A percentile compares a stretch with the other conserved stretches of the same genome.
Evolutionary conservation across 2,113 vertebrate genomes (phyloP).

Genomic region (Trichomycterus rosablanca): DNA sequence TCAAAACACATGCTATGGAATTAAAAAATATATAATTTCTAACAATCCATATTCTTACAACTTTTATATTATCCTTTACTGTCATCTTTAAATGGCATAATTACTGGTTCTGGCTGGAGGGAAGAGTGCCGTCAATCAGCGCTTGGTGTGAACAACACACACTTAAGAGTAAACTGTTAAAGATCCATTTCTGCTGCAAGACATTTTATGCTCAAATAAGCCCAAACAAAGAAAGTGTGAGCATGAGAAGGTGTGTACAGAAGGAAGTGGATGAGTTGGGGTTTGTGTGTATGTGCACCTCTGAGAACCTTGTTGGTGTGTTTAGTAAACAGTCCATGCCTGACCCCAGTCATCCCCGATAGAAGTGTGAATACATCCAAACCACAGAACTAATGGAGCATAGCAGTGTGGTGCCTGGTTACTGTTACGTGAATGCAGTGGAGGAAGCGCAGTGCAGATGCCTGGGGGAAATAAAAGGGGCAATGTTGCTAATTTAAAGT

Average conservation of each 20-base stretch:
- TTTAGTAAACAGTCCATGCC: slow-evolving; percentile 66
- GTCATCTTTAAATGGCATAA: slow-evolving; percentile 23
- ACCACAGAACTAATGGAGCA: slow-evolving; percentile 18
- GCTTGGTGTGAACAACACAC: slow-evolving; percentile 20
- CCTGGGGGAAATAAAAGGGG: not conserved
- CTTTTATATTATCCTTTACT: not conserved
- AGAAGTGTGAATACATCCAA: slow-evolving; percentile 27
- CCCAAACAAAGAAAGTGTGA: slow-evolving; percentile 58
- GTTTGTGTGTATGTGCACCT: slow-evolving; percentile 15
- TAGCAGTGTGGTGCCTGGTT: slow-evolving; percentile 37
- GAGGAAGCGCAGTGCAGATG: slow-evolving; percentile 20
- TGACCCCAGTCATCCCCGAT: slow-evolving; percentile 40
- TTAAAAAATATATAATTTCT: too few relatives aligned
- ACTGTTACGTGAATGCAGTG: slow-evolving; percentile 46
- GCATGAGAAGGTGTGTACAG: slow-evolving; percentile 12
- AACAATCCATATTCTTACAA: too few relatives aligned
- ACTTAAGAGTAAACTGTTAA: slow-evolving; percentile 50
- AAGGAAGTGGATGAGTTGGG: slow-evolving; percentile 34
- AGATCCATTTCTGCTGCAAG: slow-evolving; percentile 41
- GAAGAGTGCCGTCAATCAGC: slow-evolving; percentile 20
- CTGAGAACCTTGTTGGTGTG: slow-evolving; percentile 44
- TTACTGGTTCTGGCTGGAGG: slow-evolving; percentile 12
- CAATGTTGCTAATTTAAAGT: not conserved
- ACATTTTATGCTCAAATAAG: slow-evolving; percentile 64
- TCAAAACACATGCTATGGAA: too few relatives aligned